phyloP scores from a whole-genome alignment of 2,888 invertebrate genomes.

The Drosophila neotestacea region DNA sequence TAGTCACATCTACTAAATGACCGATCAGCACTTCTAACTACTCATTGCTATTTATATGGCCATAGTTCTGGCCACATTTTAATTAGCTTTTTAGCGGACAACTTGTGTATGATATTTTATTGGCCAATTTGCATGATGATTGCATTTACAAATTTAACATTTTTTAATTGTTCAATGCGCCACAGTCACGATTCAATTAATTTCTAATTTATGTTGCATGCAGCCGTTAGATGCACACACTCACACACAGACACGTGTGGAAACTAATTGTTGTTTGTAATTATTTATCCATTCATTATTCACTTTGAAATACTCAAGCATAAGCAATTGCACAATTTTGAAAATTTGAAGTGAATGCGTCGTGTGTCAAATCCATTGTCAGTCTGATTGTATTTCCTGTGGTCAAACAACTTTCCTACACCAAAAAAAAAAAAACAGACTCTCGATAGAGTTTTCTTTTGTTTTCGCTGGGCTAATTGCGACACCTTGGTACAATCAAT shows the following conservation, averaged over 20 bases:
- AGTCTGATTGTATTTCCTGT: constrained; percentile 39
- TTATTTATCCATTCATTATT: constrained; percentile 39
- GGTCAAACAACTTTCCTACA: constrained; percentile 56
- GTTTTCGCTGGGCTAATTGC: constrained; percentile 56
- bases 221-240: constrained; percentile 23
- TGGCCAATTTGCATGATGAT: constrained; percentile 69
- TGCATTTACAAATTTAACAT: constrained; percentile 43
- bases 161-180: constrained; percentile 35
- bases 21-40: constrained; percentile 14
- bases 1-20: constrained; percentile 23
- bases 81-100: constrained; percentile 12
- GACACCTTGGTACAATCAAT: constrained; percentile 60
- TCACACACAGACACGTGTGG: constrained; percentile 14
- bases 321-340: constrained; percentile 44
- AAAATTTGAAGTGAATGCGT: constrained; percentile 37
- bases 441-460: constrained; percentile 51
- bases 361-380: constrained; percentile 38
- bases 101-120: constrained; percentile 44
- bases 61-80: constrained; percentile 30
- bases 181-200: constrained; percentile 59
- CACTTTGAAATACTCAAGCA: constrained; percentile 18
- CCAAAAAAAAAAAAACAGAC: not conserved
- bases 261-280: constrained; percentile 29
- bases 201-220: constrained; percentile 54
- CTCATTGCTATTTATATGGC: constrained; percentile 1